A percentile compares a stretch with the other conserved stretches of the same genome.
Conservation (phyloP, 1,140 invertebrate species). For the Drosophila oshimai region DNA sequence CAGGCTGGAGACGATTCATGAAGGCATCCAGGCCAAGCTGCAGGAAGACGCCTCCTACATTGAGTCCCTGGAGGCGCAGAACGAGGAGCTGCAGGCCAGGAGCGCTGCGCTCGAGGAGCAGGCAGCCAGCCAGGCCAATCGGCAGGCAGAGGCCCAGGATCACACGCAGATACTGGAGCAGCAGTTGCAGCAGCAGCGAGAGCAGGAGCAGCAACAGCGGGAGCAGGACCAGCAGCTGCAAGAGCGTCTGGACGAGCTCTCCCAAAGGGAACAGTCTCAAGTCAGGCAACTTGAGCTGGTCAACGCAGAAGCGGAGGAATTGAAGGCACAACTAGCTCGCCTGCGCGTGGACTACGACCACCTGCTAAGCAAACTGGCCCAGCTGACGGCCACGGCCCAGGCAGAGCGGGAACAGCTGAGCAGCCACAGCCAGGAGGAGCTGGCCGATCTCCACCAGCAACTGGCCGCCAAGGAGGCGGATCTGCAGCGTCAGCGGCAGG, state of each 20-base stretch:
- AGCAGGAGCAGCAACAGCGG: slow-evolving; percentile 85
- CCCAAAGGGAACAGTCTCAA: slow-evolving; percentile 84
- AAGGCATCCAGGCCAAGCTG: slow-evolving; percentile 85
- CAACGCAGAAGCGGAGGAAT: slow-evolving; percentile 85
- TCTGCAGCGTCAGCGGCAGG: slow-evolving; percentile 83
- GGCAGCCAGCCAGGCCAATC: slow-evolving; percentile 84
- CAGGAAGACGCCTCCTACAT: slow-evolving; percentile 89
- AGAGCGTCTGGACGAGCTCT: slow-evolving; percentile 84
- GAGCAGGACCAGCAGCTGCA: slow-evolving; percentile 85
- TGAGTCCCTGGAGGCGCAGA: slow-evolving; percentile 87
- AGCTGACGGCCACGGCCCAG: slow-evolving; percentile 1
- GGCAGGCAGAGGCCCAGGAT: slow-evolving; percentile 84
- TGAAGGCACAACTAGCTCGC: slow-evolving; percentile 83
- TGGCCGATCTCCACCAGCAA: slow-evolving; percentile 76
- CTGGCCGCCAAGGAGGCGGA: slow-evolving; percentile 83
- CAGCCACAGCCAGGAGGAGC: slow-evolving; percentile 64
- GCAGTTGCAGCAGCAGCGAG: slow-evolving; percentile 84
- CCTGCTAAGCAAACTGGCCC: slow-evolving; percentile 4
- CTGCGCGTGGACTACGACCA: slow-evolving; percentile 46
- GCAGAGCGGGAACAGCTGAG: slow-evolving; percentile 41
- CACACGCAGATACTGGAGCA: slow-evolving; percentile 84
- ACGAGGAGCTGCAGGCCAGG: slow-evolving; percentile 86
- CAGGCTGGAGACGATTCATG: slow-evolving; percentile 67
- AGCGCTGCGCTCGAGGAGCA: slow-evolving; percentile 85
- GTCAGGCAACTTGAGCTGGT: slow-evolving; percentile 83